These are phyloP conservation scores for Ephestia elutella DNA, from an alignment of 1,140 invertebrate species.

Conservation along the genomic window DNA sequence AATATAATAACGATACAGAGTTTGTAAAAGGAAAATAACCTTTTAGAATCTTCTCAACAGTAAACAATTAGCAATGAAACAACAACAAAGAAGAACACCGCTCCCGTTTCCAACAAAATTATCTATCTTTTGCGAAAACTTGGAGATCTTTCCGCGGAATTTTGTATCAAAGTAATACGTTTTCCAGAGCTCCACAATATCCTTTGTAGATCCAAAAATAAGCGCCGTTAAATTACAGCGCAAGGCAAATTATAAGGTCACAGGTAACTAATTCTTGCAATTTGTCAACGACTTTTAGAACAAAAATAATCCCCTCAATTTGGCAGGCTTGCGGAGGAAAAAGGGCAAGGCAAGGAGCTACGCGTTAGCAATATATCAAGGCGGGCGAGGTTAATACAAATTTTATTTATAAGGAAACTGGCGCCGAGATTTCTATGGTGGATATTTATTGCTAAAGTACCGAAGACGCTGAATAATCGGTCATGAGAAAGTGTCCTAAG, in stretches of 20 bases:
- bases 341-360: neutral
- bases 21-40: neutral
- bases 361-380: conserved; percentile 3
- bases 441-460: neutral
- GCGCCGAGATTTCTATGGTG: neutral
- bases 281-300: conserved; percentile 8
- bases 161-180: neutral
- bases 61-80: neutral
- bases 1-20: neutral
- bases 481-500: neutral
- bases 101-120: neutral
- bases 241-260: conserved; percentile 4
- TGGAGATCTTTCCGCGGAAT: neutral
- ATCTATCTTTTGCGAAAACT: neutral
- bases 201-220: conserved; percentile 1
- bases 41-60: neutral
- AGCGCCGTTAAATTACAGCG: neutral
- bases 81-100: neutral
- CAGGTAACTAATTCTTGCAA: conserved; percentile 1
- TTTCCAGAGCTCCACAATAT: neutral
- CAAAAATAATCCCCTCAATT: conserved; percentile 8
- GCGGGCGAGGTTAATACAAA: conserved; percentile 1
- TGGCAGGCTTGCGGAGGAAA: neutral
- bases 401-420: conserved; percentile 4
- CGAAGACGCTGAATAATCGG: neutral